These are phyloP conservation scores for Hycleus cichorii DNA, from an alignment of 1,140 invertebrate species.

Conservation along the genomic window DNA sequence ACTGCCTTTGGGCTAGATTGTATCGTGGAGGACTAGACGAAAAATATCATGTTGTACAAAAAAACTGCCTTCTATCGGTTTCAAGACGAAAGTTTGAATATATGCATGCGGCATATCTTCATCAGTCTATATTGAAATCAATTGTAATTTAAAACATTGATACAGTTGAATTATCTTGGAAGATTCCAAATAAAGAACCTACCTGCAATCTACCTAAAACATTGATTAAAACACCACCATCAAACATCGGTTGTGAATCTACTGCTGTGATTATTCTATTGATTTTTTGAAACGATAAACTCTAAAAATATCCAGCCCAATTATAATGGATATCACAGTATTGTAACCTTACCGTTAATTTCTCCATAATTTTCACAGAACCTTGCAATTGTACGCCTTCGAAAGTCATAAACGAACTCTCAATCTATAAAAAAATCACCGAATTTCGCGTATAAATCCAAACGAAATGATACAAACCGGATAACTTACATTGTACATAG, in stretches of 20 bases:
- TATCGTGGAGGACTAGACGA: constrained; percentile 77
- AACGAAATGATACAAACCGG: no score
- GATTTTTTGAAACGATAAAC: constrained; percentile 87
- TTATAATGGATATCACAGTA: no score
- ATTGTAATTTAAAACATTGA: constrained; percentile 5
- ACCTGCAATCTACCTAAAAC: constrained; percentile 90
- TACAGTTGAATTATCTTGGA: not conserved
- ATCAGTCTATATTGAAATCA: constrained; percentile 62
- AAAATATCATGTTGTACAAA: constrained; percentile 89
- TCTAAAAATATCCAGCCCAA: constrained; percentile 46
- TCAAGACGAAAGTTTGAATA: constrained; percentile 85
- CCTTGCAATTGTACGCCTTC: constrained; percentile 89
- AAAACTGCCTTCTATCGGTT: constrained; percentile 76
- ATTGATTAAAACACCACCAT: constrained; percentile 89
- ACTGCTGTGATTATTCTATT: constrained; percentile 84
- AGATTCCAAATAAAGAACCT: constrained; percentile 32
- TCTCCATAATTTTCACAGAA: constrained; percentile 87
- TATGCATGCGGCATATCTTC: constrained; percentile 87
- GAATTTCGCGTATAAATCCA: no score
- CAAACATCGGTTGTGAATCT: constrained; percentile 92
- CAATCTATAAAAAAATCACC: constrained; percentile 50
- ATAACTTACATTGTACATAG: constrained; percentile 85
- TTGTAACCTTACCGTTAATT: constrained; percentile 69
- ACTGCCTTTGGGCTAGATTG: constrained; percentile 36
- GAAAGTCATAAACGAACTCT: constrained; percentile 91